A percentile compares a stretch with the other conserved stretches of the same genome.
Conservation (phyloP, 2,113 vertebrate species). For the Ornithorhynchus anatinus region DNA sequence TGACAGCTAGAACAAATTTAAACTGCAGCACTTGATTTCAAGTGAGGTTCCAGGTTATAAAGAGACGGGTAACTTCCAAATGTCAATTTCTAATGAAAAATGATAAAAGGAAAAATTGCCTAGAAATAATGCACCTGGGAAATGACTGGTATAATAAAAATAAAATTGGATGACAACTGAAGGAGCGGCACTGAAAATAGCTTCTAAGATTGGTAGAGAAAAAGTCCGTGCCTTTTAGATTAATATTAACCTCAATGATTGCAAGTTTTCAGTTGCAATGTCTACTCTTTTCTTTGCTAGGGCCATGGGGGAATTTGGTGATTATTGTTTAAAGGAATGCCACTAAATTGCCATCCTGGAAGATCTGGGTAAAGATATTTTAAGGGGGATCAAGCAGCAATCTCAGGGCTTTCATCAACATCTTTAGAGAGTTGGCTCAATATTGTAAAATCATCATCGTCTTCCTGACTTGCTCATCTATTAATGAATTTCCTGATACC, state of each 20-base stretch:
- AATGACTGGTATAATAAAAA: background rate
- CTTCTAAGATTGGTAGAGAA: background rate
- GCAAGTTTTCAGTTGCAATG: background rate
- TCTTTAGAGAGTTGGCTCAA: background rate
- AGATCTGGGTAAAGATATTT: slow-evolving; percentile 20
- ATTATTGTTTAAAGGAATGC: slow-evolving; percentile 21
- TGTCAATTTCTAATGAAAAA: background rate
- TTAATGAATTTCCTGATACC: background rate
- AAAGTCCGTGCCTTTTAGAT: background rate
- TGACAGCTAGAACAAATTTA: too few relatives aligned
- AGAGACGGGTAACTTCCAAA: background rate
- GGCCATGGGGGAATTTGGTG: background rate
- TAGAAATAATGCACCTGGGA: background rate
- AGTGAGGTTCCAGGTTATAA: background rate
- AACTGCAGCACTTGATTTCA: too few relatives aligned
- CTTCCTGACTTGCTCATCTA: background rate
- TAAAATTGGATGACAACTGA: background rate
- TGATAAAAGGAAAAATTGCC: background rate
- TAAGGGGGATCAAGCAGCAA: background rate
- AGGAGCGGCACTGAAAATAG: background rate
- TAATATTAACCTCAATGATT: background rate
- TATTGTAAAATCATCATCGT: background rate
- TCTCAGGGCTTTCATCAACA: background rate
- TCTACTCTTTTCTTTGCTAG: background rate
- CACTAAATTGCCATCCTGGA: background rate